Conservation (phyloP, 2,797 vertebrate genomes). For the Orestias chungarensis region DNA sequence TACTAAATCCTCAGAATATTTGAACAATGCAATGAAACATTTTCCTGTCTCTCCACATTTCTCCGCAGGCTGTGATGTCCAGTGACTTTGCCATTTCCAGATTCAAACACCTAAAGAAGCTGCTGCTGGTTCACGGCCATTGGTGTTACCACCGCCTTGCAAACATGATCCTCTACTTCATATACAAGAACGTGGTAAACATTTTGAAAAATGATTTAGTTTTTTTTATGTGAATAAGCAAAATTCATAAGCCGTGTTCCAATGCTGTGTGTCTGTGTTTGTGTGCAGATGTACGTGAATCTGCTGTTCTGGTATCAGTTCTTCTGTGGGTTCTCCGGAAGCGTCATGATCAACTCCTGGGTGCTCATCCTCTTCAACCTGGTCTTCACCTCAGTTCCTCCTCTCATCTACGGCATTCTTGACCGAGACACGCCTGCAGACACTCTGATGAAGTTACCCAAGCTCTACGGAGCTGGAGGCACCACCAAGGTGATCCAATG, state of each 20-base stretch:
- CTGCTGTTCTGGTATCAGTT: constrained; percentile 98
- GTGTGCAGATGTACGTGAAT: constrained; percentile 89
- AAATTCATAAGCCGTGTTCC: neutral
- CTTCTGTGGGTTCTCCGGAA: constrained; percentile 96
- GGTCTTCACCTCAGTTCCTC: constrained; percentile 92
- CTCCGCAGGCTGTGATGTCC: constrained; percentile 92
- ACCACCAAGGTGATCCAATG: constrained; percentile 81
- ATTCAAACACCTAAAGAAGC: constrained; percentile 89
- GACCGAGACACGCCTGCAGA: constrained; percentile 86
- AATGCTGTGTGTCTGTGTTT: constrained; percentile 7
- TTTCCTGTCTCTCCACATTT: neutral
- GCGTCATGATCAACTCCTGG: constrained; percentile 94
- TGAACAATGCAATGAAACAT: neutral
- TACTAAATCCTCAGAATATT: neutral
- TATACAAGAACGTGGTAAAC: constrained; percentile 96
- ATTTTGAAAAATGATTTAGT: neutral
- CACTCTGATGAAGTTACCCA: constrained; percentile 81
- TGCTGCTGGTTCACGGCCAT: constrained; percentile 93
- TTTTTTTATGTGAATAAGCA: neutral
- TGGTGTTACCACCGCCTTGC: constrained; percentile 92
- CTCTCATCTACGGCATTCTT: constrained; percentile 88
- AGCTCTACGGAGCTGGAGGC: constrained; percentile 84
- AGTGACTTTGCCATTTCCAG: constrained; percentile 95
- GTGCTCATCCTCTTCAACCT: constrained; percentile 96
- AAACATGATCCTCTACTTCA: constrained; percentile 96